phyloP scores from a whole-genome alignment of 2,888 invertebrate species.

The Vanessa cardui region DNA sequence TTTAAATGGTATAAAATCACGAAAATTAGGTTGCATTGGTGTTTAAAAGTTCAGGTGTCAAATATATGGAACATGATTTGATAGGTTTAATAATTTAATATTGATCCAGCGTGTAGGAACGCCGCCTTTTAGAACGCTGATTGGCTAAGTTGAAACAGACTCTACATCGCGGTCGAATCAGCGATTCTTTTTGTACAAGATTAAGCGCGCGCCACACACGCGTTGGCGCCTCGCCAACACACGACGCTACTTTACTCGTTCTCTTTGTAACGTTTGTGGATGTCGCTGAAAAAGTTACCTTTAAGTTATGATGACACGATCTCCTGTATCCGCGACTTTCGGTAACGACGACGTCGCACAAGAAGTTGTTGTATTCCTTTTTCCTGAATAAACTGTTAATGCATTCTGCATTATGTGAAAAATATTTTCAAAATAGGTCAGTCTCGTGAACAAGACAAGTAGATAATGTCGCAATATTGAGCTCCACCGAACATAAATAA shows the following conservation, averaged over 20 bases:
- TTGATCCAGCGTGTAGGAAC: not conserved
- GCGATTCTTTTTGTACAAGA: slow-evolving; percentile 12
- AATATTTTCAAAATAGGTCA: too few relatives aligned
- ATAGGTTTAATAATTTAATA: not conserved
- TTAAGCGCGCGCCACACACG: slow-evolving; percentile 1
- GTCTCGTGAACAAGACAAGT: too few relatives aligned
- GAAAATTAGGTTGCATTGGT: too few relatives aligned
- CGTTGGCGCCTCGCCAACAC: slow-evolving; percentile 18
- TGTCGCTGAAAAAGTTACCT: not conserved
- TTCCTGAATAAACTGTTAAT: too few relatives aligned
- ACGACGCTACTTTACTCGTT: not conserved
- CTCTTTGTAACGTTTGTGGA: slow-evolving; percentile 16
- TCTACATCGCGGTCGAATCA: slow-evolving; percentile 15
- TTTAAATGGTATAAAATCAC: too few relatives aligned
- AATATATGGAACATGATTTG: not conserved
- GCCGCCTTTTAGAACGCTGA: not conserved
- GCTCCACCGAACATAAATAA: too few relatives aligned
- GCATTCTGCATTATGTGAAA: too few relatives aligned
- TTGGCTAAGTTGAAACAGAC: slow-evolving; percentile 9
- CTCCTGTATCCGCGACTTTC: not conserved
- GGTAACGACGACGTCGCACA: too few relatives aligned
- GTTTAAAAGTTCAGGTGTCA: not conserved
- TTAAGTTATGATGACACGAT: not conserved
- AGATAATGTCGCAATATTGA: too few relatives aligned
- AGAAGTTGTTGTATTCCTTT: too few relatives aligned